phyloP scores from a whole-genome alignment of 2,888 invertebrate species.

The Pristionchus japonicus region DNA sequence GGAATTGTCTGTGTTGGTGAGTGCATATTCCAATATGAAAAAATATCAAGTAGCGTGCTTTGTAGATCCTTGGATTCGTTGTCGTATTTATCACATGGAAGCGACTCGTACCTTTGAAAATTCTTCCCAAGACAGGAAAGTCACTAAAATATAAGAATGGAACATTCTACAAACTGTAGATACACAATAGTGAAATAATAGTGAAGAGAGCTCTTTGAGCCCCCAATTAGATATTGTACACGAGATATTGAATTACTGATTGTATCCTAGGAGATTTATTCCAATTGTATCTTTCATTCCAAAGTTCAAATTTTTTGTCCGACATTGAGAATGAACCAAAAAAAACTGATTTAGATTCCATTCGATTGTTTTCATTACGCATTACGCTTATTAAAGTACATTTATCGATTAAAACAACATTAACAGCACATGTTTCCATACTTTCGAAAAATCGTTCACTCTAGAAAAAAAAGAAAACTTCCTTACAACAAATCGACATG shows the following conservation, averaged over 20 bases:
- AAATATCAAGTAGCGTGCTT: not conserved
- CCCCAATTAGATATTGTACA: not conserved
- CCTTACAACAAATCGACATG: too few species aligned
- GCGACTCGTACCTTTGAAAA: constrained; percentile 30
- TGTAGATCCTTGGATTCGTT: constrained; percentile 5
- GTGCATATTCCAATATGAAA: not conserved
- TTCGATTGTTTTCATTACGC: not conserved
- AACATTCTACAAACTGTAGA: constrained; percentile 38
- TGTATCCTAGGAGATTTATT: not conserved
- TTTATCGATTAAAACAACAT: not conserved
- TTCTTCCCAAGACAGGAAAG: not conserved
- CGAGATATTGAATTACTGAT: not conserved
- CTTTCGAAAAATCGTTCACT: not conserved
- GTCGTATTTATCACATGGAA: constrained; percentile 16
- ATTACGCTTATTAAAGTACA: not conserved
- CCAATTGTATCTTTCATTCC: not conserved
- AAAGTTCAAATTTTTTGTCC: not conserved
- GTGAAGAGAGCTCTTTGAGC: not conserved
- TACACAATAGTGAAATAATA: not conserved
- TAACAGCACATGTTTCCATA: not conserved
- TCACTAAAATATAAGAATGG: constrained; percentile 39
- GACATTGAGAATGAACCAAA: not conserved
- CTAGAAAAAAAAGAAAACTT: not conserved
- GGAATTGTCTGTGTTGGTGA: constrained; percentile 27
- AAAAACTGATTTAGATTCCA: not conserved